Base-by-base conservation (phyloP, 2,888 invertebrate species). In the Ephialtes manifestator region DNA sequence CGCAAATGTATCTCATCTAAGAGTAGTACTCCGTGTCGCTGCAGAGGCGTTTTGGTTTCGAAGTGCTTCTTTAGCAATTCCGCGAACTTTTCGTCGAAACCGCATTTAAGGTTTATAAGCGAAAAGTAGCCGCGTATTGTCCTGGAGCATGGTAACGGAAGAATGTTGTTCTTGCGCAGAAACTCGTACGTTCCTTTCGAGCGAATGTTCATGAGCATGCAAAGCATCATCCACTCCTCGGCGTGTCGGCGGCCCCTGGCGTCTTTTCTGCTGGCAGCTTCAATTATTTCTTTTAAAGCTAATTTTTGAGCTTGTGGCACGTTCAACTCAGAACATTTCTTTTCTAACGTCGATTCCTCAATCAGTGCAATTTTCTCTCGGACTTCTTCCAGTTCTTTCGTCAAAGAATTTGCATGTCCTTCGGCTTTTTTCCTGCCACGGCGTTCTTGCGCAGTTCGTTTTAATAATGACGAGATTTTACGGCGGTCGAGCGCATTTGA, bases 1-100 rank as follows among this genome's bases (percentile, higher is more conserved):
- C 87, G 70, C 13, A 87, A 53, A 51, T 82, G 83, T 3, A 89
- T 88, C 74, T 87, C 89, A 63, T 89, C 87, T 5, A 88, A 18
- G 31, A 84, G 15, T 18, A 89, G 31, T 8, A 87, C 58, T 0
- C 87, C 86, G 67, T 81, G 75, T 0, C 85, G 81, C 51, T 87
- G 78, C 3, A 85, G 51, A 13, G 63, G n/a, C 7, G 43, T 43
- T 83, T 83, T 67, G 7, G 20, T 31, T 18, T 67, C 67, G 43
- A 77, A 72, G n/a, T 74, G 55, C 35, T 78, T 75, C 43, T 82
- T 39, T 7, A 83, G 39, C 10, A 83, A 31, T 46, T 83, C 31
- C 28, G 70, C 46, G 71, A 88, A 89, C 24, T 83, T 65, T 35
- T 83, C 70, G 51, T 84, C 86, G 75, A 86, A 86, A 10, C 77